phyloP scores from a whole-genome alignment of 2,888 invertebrate genomes.

The Chrysolina haemoptera region DNA sequence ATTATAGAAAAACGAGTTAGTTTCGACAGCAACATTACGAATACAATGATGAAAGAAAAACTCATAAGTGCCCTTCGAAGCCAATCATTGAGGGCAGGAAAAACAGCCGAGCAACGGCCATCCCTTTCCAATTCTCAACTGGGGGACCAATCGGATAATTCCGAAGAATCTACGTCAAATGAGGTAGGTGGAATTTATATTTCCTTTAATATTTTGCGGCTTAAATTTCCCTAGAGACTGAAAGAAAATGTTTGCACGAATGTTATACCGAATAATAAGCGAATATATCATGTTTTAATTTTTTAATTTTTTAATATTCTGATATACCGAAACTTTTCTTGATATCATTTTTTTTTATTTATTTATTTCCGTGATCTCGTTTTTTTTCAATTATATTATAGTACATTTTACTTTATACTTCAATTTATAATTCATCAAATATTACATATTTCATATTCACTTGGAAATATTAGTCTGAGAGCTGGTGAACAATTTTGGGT shows the following conservation, averaged over 20 bases:
- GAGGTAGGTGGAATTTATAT: background rate
- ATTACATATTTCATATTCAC: too few relatives aligned
- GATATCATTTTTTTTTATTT: too few relatives aligned
- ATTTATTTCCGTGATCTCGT: too few relatives aligned
- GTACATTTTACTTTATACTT: too few relatives aligned
- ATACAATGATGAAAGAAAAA: conserved; percentile 20
- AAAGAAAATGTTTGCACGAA: background rate
- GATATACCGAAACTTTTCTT: too few relatives aligned
- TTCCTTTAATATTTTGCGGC: background rate
- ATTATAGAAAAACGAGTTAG: conserved; percentile 59
- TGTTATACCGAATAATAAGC: background rate
- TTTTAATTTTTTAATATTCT: too few relatives aligned
- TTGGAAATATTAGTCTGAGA: too few relatives aligned
- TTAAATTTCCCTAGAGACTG: too few relatives aligned
- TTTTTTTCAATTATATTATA: too few relatives aligned
- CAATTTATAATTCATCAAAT: too few relatives aligned
- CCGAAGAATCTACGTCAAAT: conserved; percentile 45
- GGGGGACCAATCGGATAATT: conserved; percentile 47
- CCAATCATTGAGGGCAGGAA: conserved; percentile 46
- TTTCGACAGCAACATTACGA: conserved; percentile 56
- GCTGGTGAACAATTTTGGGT: too few relatives aligned
- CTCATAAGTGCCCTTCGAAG: conserved; percentile 35
- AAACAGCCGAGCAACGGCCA: conserved; percentile 32
- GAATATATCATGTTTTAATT: too few relatives aligned
- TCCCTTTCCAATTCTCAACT: conserved; percentile 42